Evolutionary conservation across 2,888 invertebrate species (phyloP).

Genomic region (Nudaria mundana): DNA sequence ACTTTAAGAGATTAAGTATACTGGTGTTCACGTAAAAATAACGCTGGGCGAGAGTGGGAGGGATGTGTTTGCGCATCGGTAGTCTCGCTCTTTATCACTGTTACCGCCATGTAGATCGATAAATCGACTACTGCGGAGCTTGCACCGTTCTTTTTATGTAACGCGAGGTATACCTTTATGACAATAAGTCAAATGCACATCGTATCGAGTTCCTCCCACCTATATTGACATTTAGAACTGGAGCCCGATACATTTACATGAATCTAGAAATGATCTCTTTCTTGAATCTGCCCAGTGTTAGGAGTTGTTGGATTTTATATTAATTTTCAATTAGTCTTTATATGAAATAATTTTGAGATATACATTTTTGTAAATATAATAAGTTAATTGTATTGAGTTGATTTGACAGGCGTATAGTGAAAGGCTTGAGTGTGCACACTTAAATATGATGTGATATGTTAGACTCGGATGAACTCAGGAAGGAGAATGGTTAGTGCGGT

Average conservation of each 20-base stretch:
- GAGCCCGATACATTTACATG: constrained; percentile 52
- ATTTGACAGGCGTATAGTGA: constrained; percentile 52
- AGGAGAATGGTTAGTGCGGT: constrained; percentile 64
- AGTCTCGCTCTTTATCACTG: no score
- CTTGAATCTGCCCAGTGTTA: constrained; percentile 78
- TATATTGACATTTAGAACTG: constrained; percentile 46
- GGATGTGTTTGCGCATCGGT: no score
- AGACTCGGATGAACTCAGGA: constrained; percentile 45
- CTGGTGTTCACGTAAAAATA: no score
- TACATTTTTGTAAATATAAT: constrained; percentile 72
- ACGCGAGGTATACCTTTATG: constrained; percentile 60
- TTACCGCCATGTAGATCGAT: no score
- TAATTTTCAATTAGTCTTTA: constrained; percentile 59
- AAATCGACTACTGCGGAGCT: no score
- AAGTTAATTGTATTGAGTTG: constrained; percentile 54
- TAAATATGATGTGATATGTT: constrained; percentile 67
- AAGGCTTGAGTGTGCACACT: constrained; percentile 63
- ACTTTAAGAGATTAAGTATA: no score
- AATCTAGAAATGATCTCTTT: constrained; percentile 79
- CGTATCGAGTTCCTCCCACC: constrained; percentile 71
- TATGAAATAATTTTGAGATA: constrained; percentile 66
- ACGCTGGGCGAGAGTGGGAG: no score
- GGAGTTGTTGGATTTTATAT: constrained; percentile 69
- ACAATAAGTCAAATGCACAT: constrained; percentile 75
- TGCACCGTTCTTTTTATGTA: no score